A percentile compares a stretch with the other conserved stretches of the same genome.
phyloP scores from a whole-genome alignment of 2,113 vertebrate genomes.

The Podiceps cristatus region DNA sequence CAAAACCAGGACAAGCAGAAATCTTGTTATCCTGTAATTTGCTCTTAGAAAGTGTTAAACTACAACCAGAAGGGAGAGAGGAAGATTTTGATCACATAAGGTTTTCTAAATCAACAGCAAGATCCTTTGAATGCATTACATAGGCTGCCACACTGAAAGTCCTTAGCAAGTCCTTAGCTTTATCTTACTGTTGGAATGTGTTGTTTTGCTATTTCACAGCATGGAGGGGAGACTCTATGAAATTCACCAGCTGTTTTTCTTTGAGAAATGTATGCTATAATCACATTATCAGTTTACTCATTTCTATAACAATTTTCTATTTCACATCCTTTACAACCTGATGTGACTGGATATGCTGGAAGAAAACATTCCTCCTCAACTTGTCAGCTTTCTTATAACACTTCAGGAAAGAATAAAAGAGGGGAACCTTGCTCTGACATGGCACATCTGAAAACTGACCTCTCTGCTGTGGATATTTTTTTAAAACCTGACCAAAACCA shows the following conservation, averaged over 20 bases:
- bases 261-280: background rate
- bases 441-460: background rate
- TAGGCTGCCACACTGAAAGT: background rate
- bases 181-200: background rate
- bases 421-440: background rate
- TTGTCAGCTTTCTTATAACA: background rate
- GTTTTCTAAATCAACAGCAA: background rate
- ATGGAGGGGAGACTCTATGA: background rate
- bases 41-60: background rate
- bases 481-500: background rate
- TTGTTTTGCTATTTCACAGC: background rate
- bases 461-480: background rate
- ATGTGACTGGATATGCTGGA: background rate
- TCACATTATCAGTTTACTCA: background rate
- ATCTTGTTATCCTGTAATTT: background rate
- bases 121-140: background rate
- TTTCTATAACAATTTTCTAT: background rate
- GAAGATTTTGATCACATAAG: background rate
- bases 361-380: background rate
- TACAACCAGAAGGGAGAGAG: background rate
- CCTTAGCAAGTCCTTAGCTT: background rate
- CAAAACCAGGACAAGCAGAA: background rate
- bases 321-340: background rate
- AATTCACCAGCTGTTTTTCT: slow-evolving; percentile 1
- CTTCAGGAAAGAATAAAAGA: background rate